A percentile compares a stretch with the other conserved stretches of the same genome.
Conservation (phyloP, 2,113 vertebrate species). For the Poeciliopsis prolifica region DNA sequence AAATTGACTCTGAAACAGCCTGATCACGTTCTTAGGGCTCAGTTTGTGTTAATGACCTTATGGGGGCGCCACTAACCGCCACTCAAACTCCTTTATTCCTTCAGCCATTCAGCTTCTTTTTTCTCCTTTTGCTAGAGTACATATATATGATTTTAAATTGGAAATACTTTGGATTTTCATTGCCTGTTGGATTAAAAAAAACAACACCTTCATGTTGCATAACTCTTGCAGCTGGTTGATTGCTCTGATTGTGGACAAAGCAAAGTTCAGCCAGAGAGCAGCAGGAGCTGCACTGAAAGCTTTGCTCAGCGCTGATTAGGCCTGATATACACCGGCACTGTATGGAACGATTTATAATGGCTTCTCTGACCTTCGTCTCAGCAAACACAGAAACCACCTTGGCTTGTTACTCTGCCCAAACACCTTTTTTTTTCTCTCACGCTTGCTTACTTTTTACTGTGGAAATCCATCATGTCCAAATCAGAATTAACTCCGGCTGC, state of each 20-base stretch:
- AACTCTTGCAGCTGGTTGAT: constrained; percentile 31
- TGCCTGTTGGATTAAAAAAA: neutral
- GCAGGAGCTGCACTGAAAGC: constrained; percentile 41
- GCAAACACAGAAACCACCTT: constrained; percentile 44
- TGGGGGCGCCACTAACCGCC: too few relatives aligned
- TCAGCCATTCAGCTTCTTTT: too few relatives aligned
- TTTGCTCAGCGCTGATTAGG: constrained; percentile 59
- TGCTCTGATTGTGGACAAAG: constrained; percentile 40
- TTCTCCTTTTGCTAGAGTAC: too few relatives aligned
- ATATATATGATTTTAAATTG: neutral
- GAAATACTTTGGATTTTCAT: constrained; percentile 1
- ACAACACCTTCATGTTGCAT: constrained; percentile 2
- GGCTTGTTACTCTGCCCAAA: constrained; percentile 29
- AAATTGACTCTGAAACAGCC: too few relatives aligned
- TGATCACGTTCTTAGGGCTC: too few relatives aligned
- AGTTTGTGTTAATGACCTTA: too few relatives aligned
- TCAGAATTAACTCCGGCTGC: constrained; percentile 5
- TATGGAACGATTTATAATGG: constrained; percentile 43
- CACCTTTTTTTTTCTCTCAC: neutral
- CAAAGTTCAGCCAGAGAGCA: constrained; percentile 31
- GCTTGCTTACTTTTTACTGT: neutral
- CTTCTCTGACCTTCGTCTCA: constrained; percentile 54
- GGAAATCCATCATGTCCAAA: constrained; percentile 4
- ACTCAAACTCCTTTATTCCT: too few relatives aligned
- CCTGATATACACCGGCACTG: constrained; percentile 31